Base-by-base conservation (phyloP, 1,140 invertebrate species). In the Eupristina koningsbergeri region DNA sequence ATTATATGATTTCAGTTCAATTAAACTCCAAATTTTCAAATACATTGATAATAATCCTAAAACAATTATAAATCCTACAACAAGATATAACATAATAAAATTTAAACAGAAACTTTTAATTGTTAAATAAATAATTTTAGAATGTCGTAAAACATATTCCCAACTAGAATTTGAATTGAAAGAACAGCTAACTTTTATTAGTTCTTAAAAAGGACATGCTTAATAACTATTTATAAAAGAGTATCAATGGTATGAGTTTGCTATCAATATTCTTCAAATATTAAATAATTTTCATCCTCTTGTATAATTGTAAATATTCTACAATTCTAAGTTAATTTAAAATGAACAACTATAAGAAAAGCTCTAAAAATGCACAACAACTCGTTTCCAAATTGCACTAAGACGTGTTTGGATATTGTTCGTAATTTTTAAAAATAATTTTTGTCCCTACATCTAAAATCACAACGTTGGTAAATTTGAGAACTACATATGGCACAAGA, bases 401-500 rank as follows among this genome's bases (percentile, higher is more conserved):
- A 26, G 53, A 58, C 19, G 26, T 58, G 2, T 58, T 58, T 58
- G 22, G 9, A 26, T 19, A 26, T 3, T 5, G 2, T 58, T 58
- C 22, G 22, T 5, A 26, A 26, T 58, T 58, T 58, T 58, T 58
- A 26, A 26, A 58, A 11, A 7, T 71, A 71, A 71, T 71, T 36
- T 41, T 71, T 26, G n/a, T 41, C 36, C 67, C 36, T 41, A 71
- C 6, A 41, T 41, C 67, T 71, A 71, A 13, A 36, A 71, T 71
- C 67, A 71, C 67, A 71, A 41, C 41, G 36, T 71, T 7, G 36
- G 29, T n/a, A 41, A 61, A 63, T 77, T 58, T 63, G 34, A 45
- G 29, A 19, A 34, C n/a, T 67, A 36, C 63, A 19, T 50, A 74
- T 79, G 77, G 77, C 63, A 79, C 17, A 69, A 69, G 69, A 69